Evolutionary conservation across 1,140 invertebrate genomes (phyloP), one percentile per base, ranked within the genome.

Genomic region (Eueides isabella): DNA sequence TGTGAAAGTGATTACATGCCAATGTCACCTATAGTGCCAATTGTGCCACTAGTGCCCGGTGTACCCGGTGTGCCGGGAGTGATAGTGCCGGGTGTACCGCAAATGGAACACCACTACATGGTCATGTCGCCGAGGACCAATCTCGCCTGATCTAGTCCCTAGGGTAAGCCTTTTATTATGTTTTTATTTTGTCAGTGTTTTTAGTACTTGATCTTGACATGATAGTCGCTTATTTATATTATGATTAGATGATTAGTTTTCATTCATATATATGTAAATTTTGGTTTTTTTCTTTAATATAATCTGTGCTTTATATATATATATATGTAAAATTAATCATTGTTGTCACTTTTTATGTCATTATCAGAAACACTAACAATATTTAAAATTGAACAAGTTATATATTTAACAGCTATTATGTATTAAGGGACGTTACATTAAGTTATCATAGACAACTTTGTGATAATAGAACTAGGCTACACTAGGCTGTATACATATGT

Each of bases 61-160:
- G 61, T 66, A 16, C 33, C 64, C 9, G n/a, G 29, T n/a, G 26
- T 67, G 35, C 65, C 65, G 12, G 16, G 11, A 28, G 65, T 67
- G 35, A 33, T n/a, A 55, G 65, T 44, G 35, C 65, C 65, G 9
- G 41, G 28, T 2, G 65, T 67, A 9, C 33, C 87, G 9, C 79
- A 83, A 3, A 77, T 83, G 1, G 86, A 88, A 38, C 86, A 88
- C 28, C 89, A 91, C 75, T 92, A 92, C 65, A 88, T 89, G 41
- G 85, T 86, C 6, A 92, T 91, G 91, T 91, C 91, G 7, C 91
- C 91, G 1, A 68, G 85, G 35, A 81, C 87, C 4, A 82, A 90
- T 61, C 77, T 87, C 68, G 90, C 89, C 38, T 90, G 74, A 79
- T 75, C 73, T 78, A 78, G 73, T 78, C 73, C 64, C 74, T 74